These are phyloP conservation scores for Temnothorax nylanderi DNA, from an alignment of 1,140 invertebrate genomes.

Conservation along the genomic window DNA sequence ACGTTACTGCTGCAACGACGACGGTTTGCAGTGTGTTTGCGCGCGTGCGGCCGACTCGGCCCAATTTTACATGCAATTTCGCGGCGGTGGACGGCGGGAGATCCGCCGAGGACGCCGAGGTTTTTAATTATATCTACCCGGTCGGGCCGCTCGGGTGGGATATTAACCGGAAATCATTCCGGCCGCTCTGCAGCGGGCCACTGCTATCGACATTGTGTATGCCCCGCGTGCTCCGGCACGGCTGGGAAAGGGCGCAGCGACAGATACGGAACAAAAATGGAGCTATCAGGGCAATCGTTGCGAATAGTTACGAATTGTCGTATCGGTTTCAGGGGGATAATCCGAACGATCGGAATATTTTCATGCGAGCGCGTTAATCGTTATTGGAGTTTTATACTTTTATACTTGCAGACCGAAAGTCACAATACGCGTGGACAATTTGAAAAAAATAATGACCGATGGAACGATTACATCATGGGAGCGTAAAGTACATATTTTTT, in stretches of 20 bases:
- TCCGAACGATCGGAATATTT: slow-evolving; percentile 46
- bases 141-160: slow-evolving; percentile 41
- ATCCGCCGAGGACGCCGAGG: slow-evolving; percentile 60
- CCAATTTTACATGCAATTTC: slow-evolving; percentile 77
- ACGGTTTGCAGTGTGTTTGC: slow-evolving; percentile 21
- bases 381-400: not conserved
- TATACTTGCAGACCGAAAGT: not conserved
- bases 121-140: slow-evolving; percentile 76
- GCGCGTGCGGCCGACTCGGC: slow-evolving; percentile 67
- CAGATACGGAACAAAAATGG: slow-evolving; percentile 61
- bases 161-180: slow-evolving; percentile 75
- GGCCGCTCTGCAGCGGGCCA: slow-evolving; percentile 22
- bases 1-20: slow-evolving; percentile 25
- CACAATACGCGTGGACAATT: not conserved
- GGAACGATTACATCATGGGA: not conserved
- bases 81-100: slow-evolving; percentile 54
- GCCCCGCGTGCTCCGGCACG: not conserved
- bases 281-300: slow-evolving; percentile 34
- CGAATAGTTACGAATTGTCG: slow-evolving; percentile 35
- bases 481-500: not conserved
- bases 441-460: not conserved
- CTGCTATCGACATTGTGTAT: slow-evolving; percentile 71
- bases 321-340: slow-evolving; percentile 20
- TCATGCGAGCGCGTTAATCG: slow-evolving; percentile 42
- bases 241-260: not conserved